These are phyloP conservation scores for Vulpes ferrilata DNA, from an alignment of 2,113 vertebrate genomes.

Conservation along the genomic window DNA sequence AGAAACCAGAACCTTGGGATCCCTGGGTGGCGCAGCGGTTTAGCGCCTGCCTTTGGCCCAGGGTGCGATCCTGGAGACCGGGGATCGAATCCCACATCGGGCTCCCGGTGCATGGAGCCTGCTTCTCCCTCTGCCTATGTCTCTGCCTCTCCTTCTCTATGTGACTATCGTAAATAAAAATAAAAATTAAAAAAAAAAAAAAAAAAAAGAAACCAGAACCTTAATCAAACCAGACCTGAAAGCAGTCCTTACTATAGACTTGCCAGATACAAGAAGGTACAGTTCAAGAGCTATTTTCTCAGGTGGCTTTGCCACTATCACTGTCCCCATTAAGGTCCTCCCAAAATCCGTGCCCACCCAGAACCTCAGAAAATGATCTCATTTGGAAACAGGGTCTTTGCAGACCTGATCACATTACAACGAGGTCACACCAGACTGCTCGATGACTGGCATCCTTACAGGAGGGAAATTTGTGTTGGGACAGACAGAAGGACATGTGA, in stretches of 20 bases:
- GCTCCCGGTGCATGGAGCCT: too few relatives aligned
- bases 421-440: not conserved
- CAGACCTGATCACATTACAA: too few relatives aligned
- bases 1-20: not conserved
- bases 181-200: too few relatives aligned
- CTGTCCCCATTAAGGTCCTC: not conserved
- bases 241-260: not conserved
- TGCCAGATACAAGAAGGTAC: fast-evolving
- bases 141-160: too few relatives aligned
- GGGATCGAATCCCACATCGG: too few relatives aligned
- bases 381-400: not conserved
- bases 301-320: not conserved
- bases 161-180: too few relatives aligned
- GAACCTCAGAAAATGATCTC: not conserved
- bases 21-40: too few relatives aligned
- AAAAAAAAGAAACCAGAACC: not conserved
- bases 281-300: not conserved
- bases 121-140: too few relatives aligned
- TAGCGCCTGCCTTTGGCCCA: too few relatives aligned
- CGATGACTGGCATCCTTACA: not conserved
- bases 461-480: not conserved
- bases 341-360: fast-evolving
- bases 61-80: too few relatives aligned
- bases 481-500: not conserved
- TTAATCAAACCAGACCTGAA: not conserved